These are phyloP conservation scores for Apamea anceps DNA, from an alignment of 2,888 invertebrate genomes.

Conservation along the genomic window DNA sequence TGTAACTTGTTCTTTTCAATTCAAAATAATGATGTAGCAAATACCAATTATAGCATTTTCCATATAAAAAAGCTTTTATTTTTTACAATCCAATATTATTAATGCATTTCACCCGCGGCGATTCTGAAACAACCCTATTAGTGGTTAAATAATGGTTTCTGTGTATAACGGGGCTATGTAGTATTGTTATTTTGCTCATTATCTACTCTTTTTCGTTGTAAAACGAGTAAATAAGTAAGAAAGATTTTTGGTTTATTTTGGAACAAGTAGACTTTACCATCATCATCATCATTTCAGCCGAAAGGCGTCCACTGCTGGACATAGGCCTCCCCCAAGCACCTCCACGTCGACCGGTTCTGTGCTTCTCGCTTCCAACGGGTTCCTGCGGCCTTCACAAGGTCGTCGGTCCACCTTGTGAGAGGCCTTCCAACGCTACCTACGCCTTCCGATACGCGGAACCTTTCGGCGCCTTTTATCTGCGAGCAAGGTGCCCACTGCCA, in stretches of 20 bases:
- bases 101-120: slow-evolving; percentile 40
- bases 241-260: background rate
- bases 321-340: no score
- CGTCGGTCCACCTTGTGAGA: no score
- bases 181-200: slow-evolving; percentile 34
- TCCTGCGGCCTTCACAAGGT: no score
- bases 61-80: slow-evolving; percentile 16
- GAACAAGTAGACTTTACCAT: background rate
- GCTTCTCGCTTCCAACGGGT: no score
- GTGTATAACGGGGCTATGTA: background rate
- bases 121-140: slow-evolving; percentile 48
- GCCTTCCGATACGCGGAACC: no score
- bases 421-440: no score
- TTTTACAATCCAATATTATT: slow-evolving; percentile 43
- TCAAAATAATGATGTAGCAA: slow-evolving; percentile 23
- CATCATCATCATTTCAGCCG: no score
- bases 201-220: slow-evolving; percentile 2
- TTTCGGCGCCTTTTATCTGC: no score
- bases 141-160: slow-evolving; percentile 34
- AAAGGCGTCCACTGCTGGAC: no score
- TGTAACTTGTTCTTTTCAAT: background rate
- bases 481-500: no score
- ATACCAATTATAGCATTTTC: slow-evolving; percentile 7
- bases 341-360: no score
- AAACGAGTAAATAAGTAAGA: background rate